phyloP scores from a whole-genome alignment of 2,888 invertebrate genomes.

The Acheta domesticus region DNA sequence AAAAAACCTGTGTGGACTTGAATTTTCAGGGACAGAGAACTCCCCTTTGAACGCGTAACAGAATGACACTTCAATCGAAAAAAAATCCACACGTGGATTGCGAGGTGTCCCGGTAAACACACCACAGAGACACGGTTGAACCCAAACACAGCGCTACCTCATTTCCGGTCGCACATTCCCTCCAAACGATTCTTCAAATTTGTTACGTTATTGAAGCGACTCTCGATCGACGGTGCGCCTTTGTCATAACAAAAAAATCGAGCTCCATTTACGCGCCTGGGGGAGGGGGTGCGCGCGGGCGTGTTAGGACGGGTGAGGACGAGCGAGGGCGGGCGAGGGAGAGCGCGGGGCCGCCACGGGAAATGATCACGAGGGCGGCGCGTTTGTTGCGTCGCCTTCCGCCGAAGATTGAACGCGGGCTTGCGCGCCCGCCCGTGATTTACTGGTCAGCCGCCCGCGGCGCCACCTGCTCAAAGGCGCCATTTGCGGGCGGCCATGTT shows the following conservation, averaged over 20 bases:
- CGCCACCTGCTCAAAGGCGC: conserved; percentile 20
- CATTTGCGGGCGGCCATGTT: not conserved
- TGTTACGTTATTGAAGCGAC: conserved; percentile 6
- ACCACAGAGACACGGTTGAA: not conserved
- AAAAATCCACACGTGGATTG: not conserved
- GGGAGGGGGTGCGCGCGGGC: not conserved
- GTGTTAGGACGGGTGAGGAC: not conserved
- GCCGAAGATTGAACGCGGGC: conserved; percentile 12
- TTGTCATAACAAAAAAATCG: not conserved
- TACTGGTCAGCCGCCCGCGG: conserved; percentile 18
- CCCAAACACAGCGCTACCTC: not conserved
- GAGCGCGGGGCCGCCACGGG: not conserved
- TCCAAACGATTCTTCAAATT: conserved; percentile 18
- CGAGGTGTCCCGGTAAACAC: conserved; percentile 5
- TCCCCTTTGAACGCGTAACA: not conserved
- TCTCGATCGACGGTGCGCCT: not conserved
- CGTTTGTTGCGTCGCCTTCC: not conserved
- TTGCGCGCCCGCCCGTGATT: conserved; percentile 12
- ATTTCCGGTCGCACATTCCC: conserved; percentile 1
- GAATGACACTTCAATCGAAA: conserved; percentile 10
- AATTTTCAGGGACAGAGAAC: not conserved
- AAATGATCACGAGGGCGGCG: conserved; percentile 18
- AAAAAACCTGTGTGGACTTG: not conserved
- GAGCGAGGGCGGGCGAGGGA: too few species aligned
- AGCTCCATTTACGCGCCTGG: not conserved